These are phyloP conservation scores for Drosophila ananassae DNA, from an alignment of 1,140 invertebrate genomes.

Conservation along the genomic window DNA sequence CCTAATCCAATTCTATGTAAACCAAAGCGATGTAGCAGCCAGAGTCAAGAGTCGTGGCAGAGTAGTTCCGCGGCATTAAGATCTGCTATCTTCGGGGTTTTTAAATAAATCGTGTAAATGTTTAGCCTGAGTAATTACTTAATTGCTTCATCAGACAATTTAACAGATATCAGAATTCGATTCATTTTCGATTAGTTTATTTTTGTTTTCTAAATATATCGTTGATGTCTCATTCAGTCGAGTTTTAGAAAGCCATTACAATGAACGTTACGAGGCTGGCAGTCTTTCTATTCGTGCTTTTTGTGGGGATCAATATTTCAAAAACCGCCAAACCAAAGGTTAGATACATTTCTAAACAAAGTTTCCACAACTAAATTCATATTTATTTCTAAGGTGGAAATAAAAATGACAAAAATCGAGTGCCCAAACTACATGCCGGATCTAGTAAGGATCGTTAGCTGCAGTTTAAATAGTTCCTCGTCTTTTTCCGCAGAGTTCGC, in stretches of 20 bases:
- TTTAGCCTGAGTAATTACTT: not conserved
- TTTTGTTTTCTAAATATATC: not conserved
- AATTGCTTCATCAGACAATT: not conserved
- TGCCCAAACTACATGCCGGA: slow-evolving; percentile 21
- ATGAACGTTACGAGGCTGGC: slow-evolving; percentile 2
- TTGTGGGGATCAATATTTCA: not conserved
- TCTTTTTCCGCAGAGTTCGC: slow-evolving; percentile 18
- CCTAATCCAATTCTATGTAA: slow-evolving; percentile 14
- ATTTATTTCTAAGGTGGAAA: slow-evolving; percentile 9
- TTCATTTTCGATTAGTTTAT: not conserved
- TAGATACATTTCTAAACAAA: not conserved
- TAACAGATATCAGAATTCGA: not conserved
- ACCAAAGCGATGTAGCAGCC: slow-evolving; percentile 5
- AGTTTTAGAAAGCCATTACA: not conserved
- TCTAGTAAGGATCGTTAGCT: slow-evolving; percentile 11
- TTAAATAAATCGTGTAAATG: not conserved
- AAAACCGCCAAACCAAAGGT: slow-evolving; percentile 7
- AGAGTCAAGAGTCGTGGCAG: not conserved
- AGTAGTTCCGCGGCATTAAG: not conserved
- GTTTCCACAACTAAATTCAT: not conserved
- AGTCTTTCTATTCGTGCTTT: not conserved
- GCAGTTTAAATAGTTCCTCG: slow-evolving; percentile 3
- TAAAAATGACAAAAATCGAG: slow-evolving; percentile 14
- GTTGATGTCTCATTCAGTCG: slow-evolving; percentile 9
- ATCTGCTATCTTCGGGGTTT: not conserved